A percentile compares a stretch with the other conserved stretches of the same genome.
Conservation (phyloP, 2,797 vertebrate species). For the Siniperca obscura region DNA sequence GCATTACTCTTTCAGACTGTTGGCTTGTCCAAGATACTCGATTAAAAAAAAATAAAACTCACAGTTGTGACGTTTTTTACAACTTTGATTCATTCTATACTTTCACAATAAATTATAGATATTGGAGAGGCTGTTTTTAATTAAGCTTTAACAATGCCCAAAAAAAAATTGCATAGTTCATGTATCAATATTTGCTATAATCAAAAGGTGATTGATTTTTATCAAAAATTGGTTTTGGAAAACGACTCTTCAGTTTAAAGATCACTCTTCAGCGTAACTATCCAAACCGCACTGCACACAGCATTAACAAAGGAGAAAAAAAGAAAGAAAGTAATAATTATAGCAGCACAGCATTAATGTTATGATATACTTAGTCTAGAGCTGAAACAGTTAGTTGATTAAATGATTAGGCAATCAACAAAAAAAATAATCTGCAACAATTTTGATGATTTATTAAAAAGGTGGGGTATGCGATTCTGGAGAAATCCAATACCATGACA, state of each 20-base stretch:
- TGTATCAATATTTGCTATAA: not conserved
- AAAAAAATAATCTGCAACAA: not conserved
- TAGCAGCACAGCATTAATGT: not conserved
- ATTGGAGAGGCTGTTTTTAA: not conserved
- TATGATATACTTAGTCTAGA: not conserved
- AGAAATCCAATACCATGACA: too few relatives aligned
- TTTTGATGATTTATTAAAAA: not conserved
- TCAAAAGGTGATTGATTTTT: not conserved
- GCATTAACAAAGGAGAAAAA: not conserved
- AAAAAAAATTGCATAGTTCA: too few relatives aligned
- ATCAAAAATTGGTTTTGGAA: not conserved
- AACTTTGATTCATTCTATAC: not conserved
- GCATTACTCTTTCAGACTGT: slow-evolving; percentile 9
- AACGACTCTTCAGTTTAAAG: not conserved
- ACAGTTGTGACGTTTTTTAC: not conserved
- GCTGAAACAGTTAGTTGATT: not conserved
- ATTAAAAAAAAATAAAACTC: not conserved
- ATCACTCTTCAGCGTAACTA: not conserved
- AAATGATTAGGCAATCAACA: not conserved
- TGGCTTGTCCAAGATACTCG: not conserved
- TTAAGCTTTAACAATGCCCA: not conserved
- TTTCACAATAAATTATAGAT: not conserved
- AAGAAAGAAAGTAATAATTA: not conserved
- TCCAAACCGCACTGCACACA: not conserved
- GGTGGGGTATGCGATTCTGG: too few relatives aligned